phyloP scores from a whole-genome alignment of 2,888 invertebrate species.

The Papilio gigon region DNA sequence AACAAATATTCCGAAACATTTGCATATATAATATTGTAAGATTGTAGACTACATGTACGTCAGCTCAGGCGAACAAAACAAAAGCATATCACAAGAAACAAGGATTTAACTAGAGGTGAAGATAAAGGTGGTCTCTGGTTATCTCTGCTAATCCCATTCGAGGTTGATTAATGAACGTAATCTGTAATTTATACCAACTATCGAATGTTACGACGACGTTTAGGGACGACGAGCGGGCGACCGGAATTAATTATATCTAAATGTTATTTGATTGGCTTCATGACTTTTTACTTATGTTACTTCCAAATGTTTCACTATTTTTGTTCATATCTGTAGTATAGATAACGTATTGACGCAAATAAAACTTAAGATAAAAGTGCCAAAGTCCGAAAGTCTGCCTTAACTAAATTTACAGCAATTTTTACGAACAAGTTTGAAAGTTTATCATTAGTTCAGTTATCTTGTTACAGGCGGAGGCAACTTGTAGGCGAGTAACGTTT shows the following conservation, averaged over 20 bases:
- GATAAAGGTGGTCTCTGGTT: slow-evolving; percentile 1
- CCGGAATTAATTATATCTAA: slow-evolving; percentile 11
- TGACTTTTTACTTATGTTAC: not conserved
- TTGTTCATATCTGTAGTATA: too few relatives aligned
- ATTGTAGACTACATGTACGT: not conserved
- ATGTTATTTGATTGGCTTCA: not conserved
- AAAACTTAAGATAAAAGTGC: not conserved
- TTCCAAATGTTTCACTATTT: too few relatives aligned
- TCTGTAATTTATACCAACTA: slow-evolving; percentile 16
- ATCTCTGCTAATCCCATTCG: not conserved
- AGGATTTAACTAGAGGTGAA: not conserved
- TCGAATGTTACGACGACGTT: not conserved
- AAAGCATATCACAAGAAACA: not conserved
- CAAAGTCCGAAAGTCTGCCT: not conserved
- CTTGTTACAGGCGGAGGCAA: slow-evolving; percentile 1
- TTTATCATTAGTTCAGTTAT: slow-evolving; percentile 6
- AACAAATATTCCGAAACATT: too few relatives aligned
- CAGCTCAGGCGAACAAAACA: not conserved
- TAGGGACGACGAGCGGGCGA: slow-evolving; percentile 4
- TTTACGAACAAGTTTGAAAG: not conserved
- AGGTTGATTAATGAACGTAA: slow-evolving; percentile 10
- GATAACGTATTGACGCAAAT: not conserved
- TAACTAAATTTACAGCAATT: not conserved
- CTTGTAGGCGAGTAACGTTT: not conserved
- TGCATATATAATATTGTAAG: not conserved